A percentile compares a stretch with the other conserved stretches of the same genome.
phyloP scores from a whole-genome alignment of 2,797 vertebrate genomes.

The Acanthurus lineatus region DNA sequence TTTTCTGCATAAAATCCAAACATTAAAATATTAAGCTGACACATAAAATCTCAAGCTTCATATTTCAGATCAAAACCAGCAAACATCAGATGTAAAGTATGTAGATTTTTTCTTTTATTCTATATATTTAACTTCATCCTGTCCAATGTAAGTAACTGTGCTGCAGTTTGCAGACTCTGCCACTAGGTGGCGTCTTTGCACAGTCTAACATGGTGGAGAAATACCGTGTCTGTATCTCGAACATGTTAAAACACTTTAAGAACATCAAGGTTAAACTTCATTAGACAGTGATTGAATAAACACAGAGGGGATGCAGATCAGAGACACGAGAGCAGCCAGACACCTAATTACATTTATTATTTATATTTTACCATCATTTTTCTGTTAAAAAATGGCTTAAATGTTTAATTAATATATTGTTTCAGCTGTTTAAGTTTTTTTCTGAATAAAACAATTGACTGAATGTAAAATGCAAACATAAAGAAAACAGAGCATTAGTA shows the following conservation, averaged over 20 bases:
- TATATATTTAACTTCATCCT: background rate
- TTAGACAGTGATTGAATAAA: conserved; percentile 6
- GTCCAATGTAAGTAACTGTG: background rate
- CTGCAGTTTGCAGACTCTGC: background rate
- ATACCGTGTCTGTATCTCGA: conserved; percentile 40
- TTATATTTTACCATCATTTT: no score
- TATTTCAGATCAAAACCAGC: background rate
- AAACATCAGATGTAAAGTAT: background rate
- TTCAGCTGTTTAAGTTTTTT: no score
- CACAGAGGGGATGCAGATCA: conserved; percentile 2
- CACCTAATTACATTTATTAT: no score
- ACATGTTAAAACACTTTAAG: conserved; percentile 10
- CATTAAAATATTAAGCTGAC: no score
- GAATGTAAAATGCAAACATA: no score
- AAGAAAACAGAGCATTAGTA: no score
- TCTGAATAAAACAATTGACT: no score
- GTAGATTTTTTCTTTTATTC: background rate
- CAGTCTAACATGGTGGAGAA: conserved; percentile 18
- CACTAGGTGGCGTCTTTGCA: conserved; percentile 46
- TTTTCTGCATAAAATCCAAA: background rate
- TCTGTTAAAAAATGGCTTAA: no score
- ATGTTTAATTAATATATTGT: no score
- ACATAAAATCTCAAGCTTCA: background rate
- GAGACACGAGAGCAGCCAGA: conserved; percentile 63
- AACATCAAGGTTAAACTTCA: conserved; percentile 3